Evolutionary conservation across 2,797 vertebrate genomes (phyloP).

Genomic region (Varecia variegata): DNA sequence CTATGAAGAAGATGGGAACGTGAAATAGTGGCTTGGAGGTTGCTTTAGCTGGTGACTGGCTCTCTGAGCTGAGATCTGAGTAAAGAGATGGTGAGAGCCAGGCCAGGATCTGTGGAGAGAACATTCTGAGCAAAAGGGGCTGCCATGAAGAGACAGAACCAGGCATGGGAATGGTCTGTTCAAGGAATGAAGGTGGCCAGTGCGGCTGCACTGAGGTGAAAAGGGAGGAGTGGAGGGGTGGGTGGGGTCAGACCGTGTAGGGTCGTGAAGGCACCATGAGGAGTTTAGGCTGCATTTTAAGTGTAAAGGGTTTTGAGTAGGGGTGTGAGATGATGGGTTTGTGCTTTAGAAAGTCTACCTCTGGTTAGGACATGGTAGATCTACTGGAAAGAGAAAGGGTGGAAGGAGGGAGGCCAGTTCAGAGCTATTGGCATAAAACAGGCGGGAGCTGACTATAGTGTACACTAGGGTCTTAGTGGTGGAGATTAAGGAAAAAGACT

Average conservation of each 20-base stretch:
- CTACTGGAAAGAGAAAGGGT: neutral
- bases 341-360: neutral
- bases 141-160: neutral
- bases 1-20: neutral
- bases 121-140: neutral
- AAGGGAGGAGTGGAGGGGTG: neutral
- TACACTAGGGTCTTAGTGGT: neutral
- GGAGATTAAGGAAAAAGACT: neutral
- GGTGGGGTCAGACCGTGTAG: neutral
- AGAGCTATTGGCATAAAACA: neutral
- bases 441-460: neutral
- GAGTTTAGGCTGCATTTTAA: conserved; percentile 13
- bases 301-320: neutral
- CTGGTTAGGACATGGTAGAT: neutral
- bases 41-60: neutral
- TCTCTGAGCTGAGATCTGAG: neutral
- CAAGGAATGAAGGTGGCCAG: neutral
- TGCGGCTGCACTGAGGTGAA: neutral
- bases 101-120: neutral
- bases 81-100: neutral
- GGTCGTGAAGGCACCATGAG: neutral
- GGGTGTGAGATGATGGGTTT: neutral
- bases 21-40: neutral
- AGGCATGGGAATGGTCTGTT: neutral
- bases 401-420: neutral